phyloP scores from a whole-genome alignment of 1,140 invertebrate genomes.

The Drosophila burlai region DNA sequence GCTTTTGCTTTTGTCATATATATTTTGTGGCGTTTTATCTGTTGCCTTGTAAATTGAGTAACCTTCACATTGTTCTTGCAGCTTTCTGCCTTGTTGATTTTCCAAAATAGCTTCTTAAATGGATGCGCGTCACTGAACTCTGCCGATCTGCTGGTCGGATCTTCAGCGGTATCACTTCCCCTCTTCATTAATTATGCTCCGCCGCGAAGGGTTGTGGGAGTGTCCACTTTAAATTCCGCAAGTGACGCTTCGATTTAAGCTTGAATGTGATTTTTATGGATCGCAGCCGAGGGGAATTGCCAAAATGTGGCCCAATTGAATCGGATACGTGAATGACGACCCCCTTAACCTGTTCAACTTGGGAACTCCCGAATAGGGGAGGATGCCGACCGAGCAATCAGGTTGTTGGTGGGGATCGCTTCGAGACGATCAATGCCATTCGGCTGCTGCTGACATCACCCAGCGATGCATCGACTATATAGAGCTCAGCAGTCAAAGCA shows the following conservation, averaged over 20 bases:
- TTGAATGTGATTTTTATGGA: constrained; percentile 61
- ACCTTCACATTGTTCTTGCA: constrained; percentile 67
- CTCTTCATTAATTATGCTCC: constrained; percentile 15
- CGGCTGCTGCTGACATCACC: constrained; percentile 62
- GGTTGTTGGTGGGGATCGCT: constrained; percentile 10
- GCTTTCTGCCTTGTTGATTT: constrained; percentile 32
- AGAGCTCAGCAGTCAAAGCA: constrained; percentile 33
- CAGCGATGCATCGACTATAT: constrained; percentile 39
- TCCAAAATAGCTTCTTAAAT: constrained; percentile 33
- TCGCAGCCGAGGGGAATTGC: constrained; percentile 49
- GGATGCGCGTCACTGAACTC: constrained; percentile 58
- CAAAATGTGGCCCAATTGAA: constrained; percentile 50
- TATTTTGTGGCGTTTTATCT: constrained; percentile 61
- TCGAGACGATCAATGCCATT: constrained; percentile 21
- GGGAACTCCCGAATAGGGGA: constrained; percentile 35
- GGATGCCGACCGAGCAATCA: constrained; percentile 10
- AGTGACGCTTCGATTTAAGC: constrained; percentile 22
- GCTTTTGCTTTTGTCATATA: constrained; percentile 20
- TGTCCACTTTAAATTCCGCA: constrained; percentile 30
- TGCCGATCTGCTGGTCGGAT: constrained; percentile 2
- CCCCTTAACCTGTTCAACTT: constrained; percentile 28
- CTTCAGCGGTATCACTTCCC: constrained; percentile 22
- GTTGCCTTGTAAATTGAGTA: constrained; percentile 72
- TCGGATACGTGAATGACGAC: constrained; percentile 12
- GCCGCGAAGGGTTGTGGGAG: neutral